These are phyloP conservation scores for Nasalis larvatus DNA, from an alignment of 2,113 vertebrate species.

Conservation along the genomic window DNA sequence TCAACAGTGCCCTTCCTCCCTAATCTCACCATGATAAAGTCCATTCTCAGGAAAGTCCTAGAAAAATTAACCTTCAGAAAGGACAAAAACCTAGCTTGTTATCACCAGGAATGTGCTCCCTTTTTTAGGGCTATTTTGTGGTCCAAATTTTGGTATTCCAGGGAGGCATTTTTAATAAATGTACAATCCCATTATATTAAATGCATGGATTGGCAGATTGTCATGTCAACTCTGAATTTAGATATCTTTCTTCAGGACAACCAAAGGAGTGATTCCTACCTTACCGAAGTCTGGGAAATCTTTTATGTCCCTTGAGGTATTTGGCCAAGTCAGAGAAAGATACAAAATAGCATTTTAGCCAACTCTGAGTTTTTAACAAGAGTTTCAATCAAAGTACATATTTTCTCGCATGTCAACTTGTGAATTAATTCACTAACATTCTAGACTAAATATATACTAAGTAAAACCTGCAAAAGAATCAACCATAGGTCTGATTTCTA, in stretches of 20 bases:
- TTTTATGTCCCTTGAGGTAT: not conserved
- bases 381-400: not conserved
- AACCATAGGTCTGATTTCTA: not conserved
- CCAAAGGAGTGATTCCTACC: not conserved
- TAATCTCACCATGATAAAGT: not conserved
- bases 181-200: not conserved
- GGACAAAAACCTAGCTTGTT: not conserved
- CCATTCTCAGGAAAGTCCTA: not conserved
- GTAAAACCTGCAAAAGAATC: slow-evolving; percentile 14
- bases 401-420: not conserved
- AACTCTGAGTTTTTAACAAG: not conserved
- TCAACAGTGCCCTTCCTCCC: not conserved
- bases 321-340: not conserved
- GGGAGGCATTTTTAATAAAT: not conserved
- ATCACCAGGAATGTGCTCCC: not conserved
- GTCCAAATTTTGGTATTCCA: not conserved
- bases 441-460: slow-evolving; percentile 12
- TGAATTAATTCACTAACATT: not conserved
- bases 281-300: not conserved
- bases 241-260: not conserved
- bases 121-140: not conserved
- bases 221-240: not conserved
- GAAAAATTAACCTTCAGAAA: not conserved
- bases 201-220: not conserved
- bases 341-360: not conserved